Evolutionary conservation across 1,140 invertebrate species (phyloP).

Genomic region (Holotrichia oblita): DNA sequence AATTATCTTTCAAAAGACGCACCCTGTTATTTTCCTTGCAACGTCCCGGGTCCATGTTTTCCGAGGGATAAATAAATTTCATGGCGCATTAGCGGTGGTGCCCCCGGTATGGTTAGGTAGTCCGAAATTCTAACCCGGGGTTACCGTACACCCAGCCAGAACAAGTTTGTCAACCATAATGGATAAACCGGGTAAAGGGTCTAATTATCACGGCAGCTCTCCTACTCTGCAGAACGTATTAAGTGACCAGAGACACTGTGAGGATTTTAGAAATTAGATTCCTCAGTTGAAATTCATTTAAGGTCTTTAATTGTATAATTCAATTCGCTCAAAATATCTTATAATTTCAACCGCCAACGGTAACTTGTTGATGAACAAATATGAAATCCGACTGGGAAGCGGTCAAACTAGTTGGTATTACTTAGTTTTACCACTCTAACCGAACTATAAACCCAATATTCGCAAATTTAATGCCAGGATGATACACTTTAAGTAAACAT

Average conservation of each 20-base stretch:
- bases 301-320: slow-evolving; percentile 20
- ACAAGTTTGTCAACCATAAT: slow-evolving; percentile 32
- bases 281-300: slow-evolving; percentile 32
- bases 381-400: background rate
- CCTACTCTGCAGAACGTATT: slow-evolving; percentile 18
- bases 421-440: background rate
- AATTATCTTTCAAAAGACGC: slow-evolving; percentile 28
- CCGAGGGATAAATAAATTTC: slow-evolving; percentile 28
- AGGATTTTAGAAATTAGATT: slow-evolving; percentile 30
- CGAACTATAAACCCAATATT: background rate
- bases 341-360: background rate
- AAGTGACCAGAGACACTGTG: slow-evolving; percentile 6
- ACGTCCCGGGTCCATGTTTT: background rate
- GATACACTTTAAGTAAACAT: background rate
- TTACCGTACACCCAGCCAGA: slow-evolving; percentile 4
- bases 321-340: slow-evolving; percentile 33
- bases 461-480: background rate
- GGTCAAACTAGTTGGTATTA: background rate
- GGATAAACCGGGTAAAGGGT: slow-evolving; percentile 29
- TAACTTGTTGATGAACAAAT: slow-evolving; percentile 1
- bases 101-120: background rate
- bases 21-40: slow-evolving; percentile 18
- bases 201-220: slow-evolving; percentile 15
- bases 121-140: background rate
- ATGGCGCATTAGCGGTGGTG: slow-evolving; percentile 19